Base-by-base conservation (phyloP, 1,140 invertebrate species). In the Phymastichus coffea region DNA sequence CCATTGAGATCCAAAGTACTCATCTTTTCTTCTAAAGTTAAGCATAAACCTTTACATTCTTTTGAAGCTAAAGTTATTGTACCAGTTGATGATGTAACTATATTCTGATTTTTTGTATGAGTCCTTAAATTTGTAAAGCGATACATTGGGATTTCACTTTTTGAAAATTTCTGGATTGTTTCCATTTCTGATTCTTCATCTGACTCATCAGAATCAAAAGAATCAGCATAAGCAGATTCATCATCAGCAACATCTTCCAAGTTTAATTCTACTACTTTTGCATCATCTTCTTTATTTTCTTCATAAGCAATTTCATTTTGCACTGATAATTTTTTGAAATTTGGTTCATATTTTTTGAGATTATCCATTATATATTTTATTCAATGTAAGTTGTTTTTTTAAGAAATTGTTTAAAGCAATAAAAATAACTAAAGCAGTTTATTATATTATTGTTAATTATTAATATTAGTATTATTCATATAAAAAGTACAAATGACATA, bases 161-260 rank as follows among this genome's bases (percentile, higher is more conserved):
- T n/a, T n/a, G n/a, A n/a, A n/a, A n/a, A n/a, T n/a, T n/a, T n/a
- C n/a, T n/a, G n/a, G n/a, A n/a, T n/a, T n/a, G n/a, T n/a, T n/a
- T n/a, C n/a, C n/a, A n/a, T n/a, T n/a, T 68, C 70, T 2, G 69
- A 73, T 6, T 71, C 70, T 12, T 66, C 37, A 1, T 23, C 64
- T 8, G 66, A 70, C 14, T 63, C 59, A 14, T 71, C 68, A 1
- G 71, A 73, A 37, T 57, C 67, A 41, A 70, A 65, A 1, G 71
- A 73, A 6, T 76, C 72, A 10, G 57, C 66, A 8, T 75, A 76
- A 23, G 61, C 53, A 12, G 68, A 70, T 46, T 75, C 67, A 17
- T 61, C 43, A 15, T 72, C 67, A 9, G 28, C 28, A 2, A 28
- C 17, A 30, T 63, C n/a, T n/a, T n/a, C 17, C n/a, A 41, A 33